Percentiles rank a stretch among this genome's conserved stretches.
Evolutionary conservation across 2,797 vertebrate species (phyloP).

Genomic region (Apogon talboti): DNA sequence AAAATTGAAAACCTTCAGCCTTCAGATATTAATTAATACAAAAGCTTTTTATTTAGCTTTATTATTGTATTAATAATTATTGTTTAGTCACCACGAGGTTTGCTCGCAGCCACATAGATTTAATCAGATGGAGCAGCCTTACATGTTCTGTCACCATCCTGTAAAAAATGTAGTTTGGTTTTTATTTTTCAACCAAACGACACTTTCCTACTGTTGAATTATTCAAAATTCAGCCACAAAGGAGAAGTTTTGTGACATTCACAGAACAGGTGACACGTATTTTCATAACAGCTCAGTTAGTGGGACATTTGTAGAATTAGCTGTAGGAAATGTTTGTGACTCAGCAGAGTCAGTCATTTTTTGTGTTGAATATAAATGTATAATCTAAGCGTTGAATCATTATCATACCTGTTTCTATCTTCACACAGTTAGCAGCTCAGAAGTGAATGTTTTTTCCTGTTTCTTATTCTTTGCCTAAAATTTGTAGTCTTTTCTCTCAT

Average conservation of each 20-base stretch:
- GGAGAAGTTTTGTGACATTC: conserved; percentile 17
- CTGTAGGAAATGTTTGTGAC: neutral
- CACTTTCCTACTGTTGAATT: conserved; percentile 13
- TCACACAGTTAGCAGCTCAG: no score
- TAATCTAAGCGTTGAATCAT: neutral
- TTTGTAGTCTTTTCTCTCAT: no score
- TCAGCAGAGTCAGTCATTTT: neutral
- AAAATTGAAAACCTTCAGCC: neutral
- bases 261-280: conserved; percentile 13
- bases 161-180: conserved; percentile 13
- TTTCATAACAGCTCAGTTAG: neutral
- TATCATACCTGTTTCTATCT: neutral
- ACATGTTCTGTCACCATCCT: neutral
- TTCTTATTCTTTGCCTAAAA: no score
- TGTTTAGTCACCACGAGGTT: conserved; percentile 1
- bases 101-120: neutral
- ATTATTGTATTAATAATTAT: neutral
- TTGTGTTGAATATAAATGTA: neutral
- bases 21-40: neutral
- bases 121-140: neutral
- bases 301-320: conserved; percentile 6
- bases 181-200: neutral
- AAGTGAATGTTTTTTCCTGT: no score
- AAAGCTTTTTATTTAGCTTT: neutral
- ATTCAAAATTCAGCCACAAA: conserved; percentile 9